Evolutionary conservation across 2,888 invertebrate genomes (phyloP).

Genomic region (Hydriomena furcata): DNA sequence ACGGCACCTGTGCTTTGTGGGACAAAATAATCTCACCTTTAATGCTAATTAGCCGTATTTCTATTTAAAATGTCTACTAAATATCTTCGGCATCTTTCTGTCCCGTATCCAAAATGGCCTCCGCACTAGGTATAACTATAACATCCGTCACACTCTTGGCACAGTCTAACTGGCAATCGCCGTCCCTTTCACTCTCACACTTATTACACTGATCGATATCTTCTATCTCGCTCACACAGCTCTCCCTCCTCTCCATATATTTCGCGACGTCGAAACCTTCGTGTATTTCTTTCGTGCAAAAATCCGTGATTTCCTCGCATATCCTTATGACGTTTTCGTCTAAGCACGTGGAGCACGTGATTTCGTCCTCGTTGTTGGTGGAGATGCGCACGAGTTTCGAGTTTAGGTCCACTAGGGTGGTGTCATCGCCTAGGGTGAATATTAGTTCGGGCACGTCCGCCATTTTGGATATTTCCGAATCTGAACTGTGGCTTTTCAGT

Average conservation of each 20-base stretch:
- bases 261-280: constrained; percentile 56
- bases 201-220: constrained; percentile 42
- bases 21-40: too few species aligned
- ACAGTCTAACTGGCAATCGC: constrained; percentile 55
- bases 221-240: constrained; percentile 45
- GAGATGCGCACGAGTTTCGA: constrained; percentile 65
- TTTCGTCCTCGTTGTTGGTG: constrained; percentile 65
- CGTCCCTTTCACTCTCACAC: constrained; percentile 45
- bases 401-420: constrained; percentile 40
- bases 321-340: constrained; percentile 65
- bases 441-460: constrained; percentile 52
- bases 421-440: constrained; percentile 67
- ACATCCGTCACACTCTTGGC: constrained; percentile 64
- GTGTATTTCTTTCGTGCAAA: constrained; percentile 51
- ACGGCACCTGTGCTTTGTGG: too few species aligned
- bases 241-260: constrained; percentile 47
- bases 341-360: constrained; percentile 43
- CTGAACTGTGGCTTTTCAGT: constrained; percentile 44
- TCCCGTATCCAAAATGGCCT: constrained; percentile 68
- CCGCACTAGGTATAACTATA: constrained; percentile 72
- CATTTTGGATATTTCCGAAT: constrained; percentile 62
- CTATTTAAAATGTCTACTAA: constrained; percentile 9
- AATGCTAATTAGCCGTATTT: too few species aligned
- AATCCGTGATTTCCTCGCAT: constrained; percentile 67
- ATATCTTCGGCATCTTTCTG: constrained; percentile 38